These are phyloP conservation scores for Nylanderia fulva DNA, from an alignment of 1,140 invertebrate genomes.

Conservation along the genomic window DNA sequence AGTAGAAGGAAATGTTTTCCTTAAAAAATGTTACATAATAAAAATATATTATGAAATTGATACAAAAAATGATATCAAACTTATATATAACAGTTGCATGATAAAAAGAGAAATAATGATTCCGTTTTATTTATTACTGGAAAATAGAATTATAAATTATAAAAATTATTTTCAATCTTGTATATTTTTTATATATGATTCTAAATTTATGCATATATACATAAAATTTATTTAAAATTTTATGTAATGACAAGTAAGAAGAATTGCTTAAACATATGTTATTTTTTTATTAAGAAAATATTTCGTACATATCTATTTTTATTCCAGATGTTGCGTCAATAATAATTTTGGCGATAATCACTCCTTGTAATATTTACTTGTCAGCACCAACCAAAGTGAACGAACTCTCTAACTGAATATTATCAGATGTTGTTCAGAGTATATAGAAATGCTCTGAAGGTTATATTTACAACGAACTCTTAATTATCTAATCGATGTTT, in stretches of 20 bases:
- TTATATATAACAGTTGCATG: background rate
- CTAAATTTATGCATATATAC: background rate
- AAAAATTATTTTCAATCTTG: background rate
- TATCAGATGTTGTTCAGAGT: too few species aligned
- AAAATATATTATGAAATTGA: background rate
- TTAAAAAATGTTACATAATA: conserved; percentile 56
- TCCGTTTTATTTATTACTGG: background rate
- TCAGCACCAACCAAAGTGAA: background rate
- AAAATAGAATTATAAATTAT: background rate
- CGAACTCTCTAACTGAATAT: background rate
- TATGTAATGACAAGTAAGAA: background rate
- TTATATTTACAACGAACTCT: too few species aligned
- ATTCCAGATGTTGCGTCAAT: background rate
- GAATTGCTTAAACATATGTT: background rate
- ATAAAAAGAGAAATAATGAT: background rate
- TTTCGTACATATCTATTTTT: background rate
- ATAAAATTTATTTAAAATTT: conserved; percentile 11
- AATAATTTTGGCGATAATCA: background rate
- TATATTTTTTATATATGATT: background rate
- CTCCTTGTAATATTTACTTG: background rate
- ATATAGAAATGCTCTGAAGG: too few species aligned
- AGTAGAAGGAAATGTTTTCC: conserved; percentile 82
- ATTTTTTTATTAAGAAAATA: conserved; percentile 11
- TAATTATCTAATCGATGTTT: too few species aligned
- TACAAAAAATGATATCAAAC: background rate